Percentiles rank a stretch among this genome's conserved stretches.
Conservation (phyloP, 2,888 invertebrate species). For the Coleophora flavipennella region DNA sequence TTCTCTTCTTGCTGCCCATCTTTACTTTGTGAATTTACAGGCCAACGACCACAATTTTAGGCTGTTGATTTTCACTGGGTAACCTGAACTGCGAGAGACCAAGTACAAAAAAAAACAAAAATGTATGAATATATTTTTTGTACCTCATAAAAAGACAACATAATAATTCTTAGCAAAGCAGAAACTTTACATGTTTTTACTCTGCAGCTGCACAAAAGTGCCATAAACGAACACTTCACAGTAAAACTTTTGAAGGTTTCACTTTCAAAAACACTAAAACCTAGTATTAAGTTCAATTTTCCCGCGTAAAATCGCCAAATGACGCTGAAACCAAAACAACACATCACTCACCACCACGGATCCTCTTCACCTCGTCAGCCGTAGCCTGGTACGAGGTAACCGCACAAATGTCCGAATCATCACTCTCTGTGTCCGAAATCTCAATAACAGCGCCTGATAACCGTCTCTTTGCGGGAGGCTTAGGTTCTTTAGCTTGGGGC, state of each 20-base stretch:
- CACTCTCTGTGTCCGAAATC: slow-evolving; percentile 64
- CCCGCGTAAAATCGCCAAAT: slow-evolving; percentile 36
- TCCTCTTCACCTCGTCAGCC: slow-evolving; percentile 64
- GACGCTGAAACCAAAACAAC: slow-evolving; percentile 12
- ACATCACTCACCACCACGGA: slow-evolving; percentile 50
- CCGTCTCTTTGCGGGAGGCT: slow-evolving; percentile 41
- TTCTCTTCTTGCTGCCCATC: too few species aligned
- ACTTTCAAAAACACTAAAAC: background rate
- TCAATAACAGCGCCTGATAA: slow-evolving; percentile 41
- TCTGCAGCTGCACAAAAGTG: background rate
- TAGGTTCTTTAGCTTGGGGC: slow-evolving; percentile 24
- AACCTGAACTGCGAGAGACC: too few species aligned
- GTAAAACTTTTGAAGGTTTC: too few species aligned
- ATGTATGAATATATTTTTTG: too few species aligned
- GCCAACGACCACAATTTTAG: too few species aligned
- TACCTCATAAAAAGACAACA: too few species aligned
- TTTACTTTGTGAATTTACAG: too few species aligned
- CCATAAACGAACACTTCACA: background rate
- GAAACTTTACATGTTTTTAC: too few species aligned
- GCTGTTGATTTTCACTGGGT: too few species aligned
- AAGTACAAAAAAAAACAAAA: too few species aligned
- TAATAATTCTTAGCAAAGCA: too few species aligned
- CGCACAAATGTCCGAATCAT: slow-evolving; percentile 67
- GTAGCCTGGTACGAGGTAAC: slow-evolving; percentile 64
- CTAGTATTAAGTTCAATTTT: slow-evolving; percentile 25